Evolutionary conservation across 2,888 invertebrate genomes (phyloP).

Genomic region (Hyles lineata): DNA sequence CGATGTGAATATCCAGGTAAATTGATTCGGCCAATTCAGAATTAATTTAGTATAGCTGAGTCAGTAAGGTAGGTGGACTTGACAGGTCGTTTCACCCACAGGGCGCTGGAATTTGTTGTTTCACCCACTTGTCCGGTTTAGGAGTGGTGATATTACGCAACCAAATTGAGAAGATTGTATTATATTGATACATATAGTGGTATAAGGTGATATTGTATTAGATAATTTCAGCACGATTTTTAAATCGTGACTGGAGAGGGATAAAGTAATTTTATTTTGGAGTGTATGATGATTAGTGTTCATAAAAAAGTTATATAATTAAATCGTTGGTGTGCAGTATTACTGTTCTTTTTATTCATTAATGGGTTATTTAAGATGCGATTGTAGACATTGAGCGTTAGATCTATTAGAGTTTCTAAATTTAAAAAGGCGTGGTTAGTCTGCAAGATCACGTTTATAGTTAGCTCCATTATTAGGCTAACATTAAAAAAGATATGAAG

Average conservation of each 20-base stretch:
- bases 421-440: not conserved
- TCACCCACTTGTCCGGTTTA: conserved; percentile 59
- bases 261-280: not conserved
- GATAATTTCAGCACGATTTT: conserved; percentile 31
- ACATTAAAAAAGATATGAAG: no score
- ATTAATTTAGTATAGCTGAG: conserved; percentile 9
- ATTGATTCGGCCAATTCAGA: not conserved
- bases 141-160: conserved; percentile 43
- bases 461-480: no score
- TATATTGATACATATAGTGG: not conserved
- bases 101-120: conserved; percentile 14
- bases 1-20: not conserved
- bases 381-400: not conserved
- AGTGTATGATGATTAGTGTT: not conserved
- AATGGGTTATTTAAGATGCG: not conserved
- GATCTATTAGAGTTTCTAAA: not conserved
- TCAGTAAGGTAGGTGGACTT: not conserved
- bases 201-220: conserved; percentile 28
- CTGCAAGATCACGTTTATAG: no score
- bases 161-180: conserved; percentile 29
- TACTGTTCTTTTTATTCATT: not conserved
- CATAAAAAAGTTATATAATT: conserved; percentile 6
- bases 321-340: not conserved
- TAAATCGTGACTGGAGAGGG: conserved; percentile 12
- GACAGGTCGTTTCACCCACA: conserved; percentile 52